Conservation (phyloP, 2,797 vertebrate genomes). For the Todus mexicanus region DNA sequence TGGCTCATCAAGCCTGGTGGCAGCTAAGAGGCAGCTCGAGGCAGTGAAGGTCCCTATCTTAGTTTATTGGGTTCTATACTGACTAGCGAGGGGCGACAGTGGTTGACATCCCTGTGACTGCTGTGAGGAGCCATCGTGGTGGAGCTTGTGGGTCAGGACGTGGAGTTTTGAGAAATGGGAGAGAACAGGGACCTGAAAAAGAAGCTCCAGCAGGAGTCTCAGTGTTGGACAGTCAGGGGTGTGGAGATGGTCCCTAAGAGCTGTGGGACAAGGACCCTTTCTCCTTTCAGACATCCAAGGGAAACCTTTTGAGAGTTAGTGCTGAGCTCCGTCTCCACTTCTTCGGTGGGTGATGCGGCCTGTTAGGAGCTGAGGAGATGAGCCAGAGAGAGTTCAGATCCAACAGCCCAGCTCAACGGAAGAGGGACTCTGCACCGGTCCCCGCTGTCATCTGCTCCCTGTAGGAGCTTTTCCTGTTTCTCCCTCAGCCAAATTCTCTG, state of each 20-base stretch:
- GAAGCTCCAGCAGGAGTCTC: neutral
- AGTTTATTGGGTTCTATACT: neutral
- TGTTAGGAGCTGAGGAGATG: fast-evolving
- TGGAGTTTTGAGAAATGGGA: neutral
- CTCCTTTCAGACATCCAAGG: neutral
- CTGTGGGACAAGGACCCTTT: neutral
- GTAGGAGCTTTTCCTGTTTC: neutral
- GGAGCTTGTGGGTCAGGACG: neutral
- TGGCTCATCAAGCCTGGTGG: neutral
- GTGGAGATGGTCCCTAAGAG: neutral
- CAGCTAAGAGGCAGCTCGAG: neutral
- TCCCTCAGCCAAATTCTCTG: neutral
- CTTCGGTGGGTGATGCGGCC: neutral
- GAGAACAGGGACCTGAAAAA: neutral
- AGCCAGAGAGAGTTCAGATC: neutral
- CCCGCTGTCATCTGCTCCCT: neutral
- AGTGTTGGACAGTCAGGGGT: fast-evolving
- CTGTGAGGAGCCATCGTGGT: neutral
- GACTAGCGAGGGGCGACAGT: fast-evolving
- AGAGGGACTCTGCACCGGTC: neutral
- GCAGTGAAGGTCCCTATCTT: neutral
- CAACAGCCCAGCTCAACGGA: neutral
- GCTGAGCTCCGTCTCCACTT: neutral
- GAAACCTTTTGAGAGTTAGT: neutral
- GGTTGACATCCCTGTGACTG: neutral